Evolutionary conservation across 2,113 vertebrate species (phyloP).

Genomic region (Erinaceus europaeus): DNA sequence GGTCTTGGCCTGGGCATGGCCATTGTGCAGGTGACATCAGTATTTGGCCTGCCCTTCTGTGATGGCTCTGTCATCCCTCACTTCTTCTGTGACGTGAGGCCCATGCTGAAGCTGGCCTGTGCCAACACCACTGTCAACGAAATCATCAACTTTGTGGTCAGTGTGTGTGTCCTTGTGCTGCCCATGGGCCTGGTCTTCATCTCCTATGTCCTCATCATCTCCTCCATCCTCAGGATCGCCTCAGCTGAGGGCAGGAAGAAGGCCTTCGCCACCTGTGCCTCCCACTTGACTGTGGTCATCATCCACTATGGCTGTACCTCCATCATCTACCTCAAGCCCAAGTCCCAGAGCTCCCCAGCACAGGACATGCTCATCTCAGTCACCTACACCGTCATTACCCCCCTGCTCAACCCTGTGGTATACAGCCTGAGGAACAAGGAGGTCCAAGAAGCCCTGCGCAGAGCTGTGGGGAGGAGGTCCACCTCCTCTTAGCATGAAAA

Average conservation of each 20-base stretch:
- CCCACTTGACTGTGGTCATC: too few species aligned
- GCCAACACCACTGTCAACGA: conserved; percentile 39
- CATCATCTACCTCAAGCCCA: conserved; percentile 62
- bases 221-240: too few species aligned
- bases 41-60: conserved; percentile 57
- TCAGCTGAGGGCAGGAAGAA: too few species aligned
- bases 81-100: conserved; percentile 65
- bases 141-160: conserved; percentile 49
- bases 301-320: conserved; percentile 65
- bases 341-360: conserved; percentile 40
- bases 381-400: too few species aligned
- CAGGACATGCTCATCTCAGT: conserved; percentile 64
- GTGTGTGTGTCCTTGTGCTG: conserved; percentile 54
- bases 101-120: conserved; percentile 62
- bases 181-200: conserved; percentile 59
- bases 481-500: background rate
- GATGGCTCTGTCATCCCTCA: conserved; percentile 44
- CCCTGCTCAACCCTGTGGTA: too few species aligned
- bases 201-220: too few species aligned
- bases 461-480: background rate
- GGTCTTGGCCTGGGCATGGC: conserved; percentile 52
- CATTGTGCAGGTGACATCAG: conserved; percentile 54
- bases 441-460: conserved; percentile 40
- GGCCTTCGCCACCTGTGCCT: too few species aligned
- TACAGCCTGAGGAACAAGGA: too few species aligned